Conservation (phyloP, 1,140 invertebrate species). For the Nylanderia fulva region DNA sequence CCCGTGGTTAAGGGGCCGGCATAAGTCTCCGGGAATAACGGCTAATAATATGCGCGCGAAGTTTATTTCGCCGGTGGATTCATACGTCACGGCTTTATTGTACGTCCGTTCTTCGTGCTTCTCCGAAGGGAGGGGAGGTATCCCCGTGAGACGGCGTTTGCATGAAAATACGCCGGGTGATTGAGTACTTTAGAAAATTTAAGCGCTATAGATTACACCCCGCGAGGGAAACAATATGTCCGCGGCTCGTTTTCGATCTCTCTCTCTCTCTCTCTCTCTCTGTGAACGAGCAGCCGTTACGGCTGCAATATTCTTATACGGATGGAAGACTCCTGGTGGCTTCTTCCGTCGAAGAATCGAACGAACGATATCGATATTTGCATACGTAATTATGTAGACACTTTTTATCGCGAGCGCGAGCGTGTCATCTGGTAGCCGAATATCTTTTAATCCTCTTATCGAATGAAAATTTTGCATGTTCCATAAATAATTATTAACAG, state of each 20-base stretch:
- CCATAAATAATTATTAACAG: background rate
- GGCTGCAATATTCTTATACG: slow-evolving; percentile 35
- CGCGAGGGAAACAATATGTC: slow-evolving; percentile 79
- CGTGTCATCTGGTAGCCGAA: background rate
- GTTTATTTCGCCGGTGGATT: slow-evolving; percentile 82
- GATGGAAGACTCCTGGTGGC: slow-evolving; percentile 17
- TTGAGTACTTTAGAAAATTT: slow-evolving; percentile 84
- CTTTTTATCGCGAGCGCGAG: background rate
- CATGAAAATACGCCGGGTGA: slow-evolving; percentile 83
- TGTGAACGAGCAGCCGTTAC: slow-evolving; percentile 31
- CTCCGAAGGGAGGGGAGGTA: slow-evolving; percentile 26
- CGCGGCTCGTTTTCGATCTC: slow-evolving; percentile 59
- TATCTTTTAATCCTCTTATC: background rate
- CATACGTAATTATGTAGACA: slow-evolving; percentile 38
- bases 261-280: background rate
- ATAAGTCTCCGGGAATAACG: slow-evolving; percentile 70
- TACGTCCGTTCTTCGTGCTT: slow-evolving; percentile 63
- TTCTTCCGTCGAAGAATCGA: background rate
- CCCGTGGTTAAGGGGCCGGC: slow-evolving; percentile 69
- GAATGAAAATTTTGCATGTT: background rate
- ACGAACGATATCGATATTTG: slow-evolving; percentile 27
- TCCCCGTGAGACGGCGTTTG: slow-evolving; percentile 76
- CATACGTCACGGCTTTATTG: slow-evolving; percentile 80
- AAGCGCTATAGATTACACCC: slow-evolving; percentile 81
- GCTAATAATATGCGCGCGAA: slow-evolving; percentile 81